Evolutionary conservation across 2,888 invertebrate species (phyloP).

Genomic region (Mimachlamys varia): DNA sequence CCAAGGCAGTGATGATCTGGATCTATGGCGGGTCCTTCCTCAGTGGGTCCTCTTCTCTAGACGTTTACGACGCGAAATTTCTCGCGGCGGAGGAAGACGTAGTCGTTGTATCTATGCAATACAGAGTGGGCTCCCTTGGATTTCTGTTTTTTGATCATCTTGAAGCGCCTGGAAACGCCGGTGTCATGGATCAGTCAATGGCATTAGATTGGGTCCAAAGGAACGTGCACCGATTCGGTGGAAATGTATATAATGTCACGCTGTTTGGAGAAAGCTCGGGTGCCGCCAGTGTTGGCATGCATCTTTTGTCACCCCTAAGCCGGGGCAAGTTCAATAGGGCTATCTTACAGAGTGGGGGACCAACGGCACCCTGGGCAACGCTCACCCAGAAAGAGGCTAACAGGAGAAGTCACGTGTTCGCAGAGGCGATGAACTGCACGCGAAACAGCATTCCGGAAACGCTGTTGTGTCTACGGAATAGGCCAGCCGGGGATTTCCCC

Average conservation of each 20-base stretch:
- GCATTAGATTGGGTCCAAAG: conserved; percentile 85
- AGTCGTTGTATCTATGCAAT: conserved; percentile 96
- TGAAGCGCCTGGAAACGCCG: conserved; percentile 95
- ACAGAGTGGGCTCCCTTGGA: conserved; percentile 95
- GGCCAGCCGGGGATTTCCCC: conserved; percentile 68
- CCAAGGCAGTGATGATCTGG: conserved; percentile 95
- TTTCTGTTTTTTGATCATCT: conserved; percentile 79
- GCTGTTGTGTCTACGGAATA: conserved; percentile 89
- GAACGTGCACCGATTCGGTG: conserved; percentile 82
- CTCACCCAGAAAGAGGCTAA: conserved; percentile 90
- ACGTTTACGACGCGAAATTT: conserved; percentile 95
- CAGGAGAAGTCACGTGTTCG: conserved; percentile 91
- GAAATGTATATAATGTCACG: conserved; percentile 95
- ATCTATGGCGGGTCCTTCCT: conserved; percentile 87
- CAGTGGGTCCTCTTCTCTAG: conserved; percentile 94
- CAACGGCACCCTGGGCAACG: conserved; percentile 96
- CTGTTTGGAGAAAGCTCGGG: conserved; percentile 98
- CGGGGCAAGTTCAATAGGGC: conserved; percentile 90
- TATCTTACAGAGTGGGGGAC: conserved; percentile 95
- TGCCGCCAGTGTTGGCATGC: conserved; percentile 93
- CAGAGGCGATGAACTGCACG: conserved; percentile 91
- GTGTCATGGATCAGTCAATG: conserved; percentile 97
- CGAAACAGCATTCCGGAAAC: conserved; percentile 85
- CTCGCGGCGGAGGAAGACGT: conserved; percentile 94
- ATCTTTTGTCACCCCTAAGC: conserved; percentile 92